Percentiles rank a stretch among this genome's conserved stretches.
Evolutionary conservation across 2,113 vertebrate species (phyloP).

Genomic region (Protobothrops flavoviridis): DNA sequence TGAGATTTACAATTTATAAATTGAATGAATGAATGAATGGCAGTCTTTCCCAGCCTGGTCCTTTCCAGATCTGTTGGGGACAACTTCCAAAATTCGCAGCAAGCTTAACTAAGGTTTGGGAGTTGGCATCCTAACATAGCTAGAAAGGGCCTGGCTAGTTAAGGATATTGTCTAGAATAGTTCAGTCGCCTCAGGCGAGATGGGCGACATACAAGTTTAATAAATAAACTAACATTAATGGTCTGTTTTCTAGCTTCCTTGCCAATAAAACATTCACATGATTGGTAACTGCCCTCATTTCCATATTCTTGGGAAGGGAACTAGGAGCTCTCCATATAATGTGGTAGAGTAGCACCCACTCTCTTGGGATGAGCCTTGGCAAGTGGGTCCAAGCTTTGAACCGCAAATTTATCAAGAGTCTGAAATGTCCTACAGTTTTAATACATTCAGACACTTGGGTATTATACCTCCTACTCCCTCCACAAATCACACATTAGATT

Average conservation of each 20-base stretch:
- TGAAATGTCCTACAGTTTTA: not conserved
- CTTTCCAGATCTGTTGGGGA: not conserved
- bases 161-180: not conserved
- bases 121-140: not conserved
- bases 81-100: not conserved
- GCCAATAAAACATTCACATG: not conserved
- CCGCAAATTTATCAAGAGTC: not conserved
- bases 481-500: conserved; percentile 8
- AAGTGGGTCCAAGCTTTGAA: not conserved
- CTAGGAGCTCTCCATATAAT: not conserved
- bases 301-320: not conserved
- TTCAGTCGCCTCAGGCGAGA: not conserved
- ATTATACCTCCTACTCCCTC: not conserved
- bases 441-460: not conserved
- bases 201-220: not conserved
- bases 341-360: not conserved
- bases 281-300: not conserved
- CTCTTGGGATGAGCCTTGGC: rapidly evolving
- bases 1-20: not conserved
- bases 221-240: not conserved
- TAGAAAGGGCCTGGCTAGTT: not conserved
- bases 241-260: not conserved
- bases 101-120: not conserved
- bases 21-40: not conserved
- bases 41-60: not conserved